Conservation (phyloP, 2,888 invertebrate species). For the Siphonodentalium dalli region DNA sequence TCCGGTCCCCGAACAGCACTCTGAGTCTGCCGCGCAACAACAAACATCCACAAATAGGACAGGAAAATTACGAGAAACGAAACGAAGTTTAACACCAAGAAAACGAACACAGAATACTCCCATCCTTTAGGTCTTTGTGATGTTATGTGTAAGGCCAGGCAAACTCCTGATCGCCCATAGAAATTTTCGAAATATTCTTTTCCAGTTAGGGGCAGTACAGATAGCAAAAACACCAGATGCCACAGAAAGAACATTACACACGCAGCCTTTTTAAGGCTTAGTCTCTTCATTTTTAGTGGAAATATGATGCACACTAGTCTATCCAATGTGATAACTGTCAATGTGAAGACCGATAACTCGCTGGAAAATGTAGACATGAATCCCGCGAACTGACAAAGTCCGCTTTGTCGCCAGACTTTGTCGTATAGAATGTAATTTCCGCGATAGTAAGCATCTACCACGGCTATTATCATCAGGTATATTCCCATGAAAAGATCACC, state of each 20-base stretch:
- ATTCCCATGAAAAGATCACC: conserved; percentile 62
- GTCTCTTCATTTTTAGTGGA: conserved; percentile 53
- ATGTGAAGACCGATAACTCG: conserved; percentile 65
- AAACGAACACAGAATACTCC: conserved; percentile 70
- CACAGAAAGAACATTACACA: conserved; percentile 56
- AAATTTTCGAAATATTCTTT: conserved; percentile 66
- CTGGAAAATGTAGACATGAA: conserved; percentile 64
- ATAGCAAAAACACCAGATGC: conserved; percentile 46
- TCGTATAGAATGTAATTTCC: conserved; percentile 65
- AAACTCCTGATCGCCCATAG: conserved; percentile 69
- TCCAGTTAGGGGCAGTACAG: conserved; percentile 48
- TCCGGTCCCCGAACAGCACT: conserved; percentile 63
- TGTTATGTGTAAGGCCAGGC: conserved; percentile 69
- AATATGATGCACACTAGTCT: conserved; percentile 64
- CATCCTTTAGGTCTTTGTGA: conserved; percentile 68
- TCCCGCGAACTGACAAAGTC: conserved; percentile 57
- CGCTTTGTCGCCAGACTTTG: conserved; percentile 52
- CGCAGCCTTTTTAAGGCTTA: conserved; percentile 51
- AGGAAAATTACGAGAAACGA: conserved; percentile 67
- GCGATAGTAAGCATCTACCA: conserved; percentile 62
- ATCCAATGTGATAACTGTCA: conserved; percentile 66
- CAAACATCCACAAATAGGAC: conserved; percentile 68
- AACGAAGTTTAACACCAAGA: conserved; percentile 67
- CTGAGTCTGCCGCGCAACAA: conserved; percentile 66
- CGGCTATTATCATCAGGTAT: conserved; percentile 59